Conservation (phyloP, 2,113 vertebrate species). For the Nettapus auritus region DNA sequence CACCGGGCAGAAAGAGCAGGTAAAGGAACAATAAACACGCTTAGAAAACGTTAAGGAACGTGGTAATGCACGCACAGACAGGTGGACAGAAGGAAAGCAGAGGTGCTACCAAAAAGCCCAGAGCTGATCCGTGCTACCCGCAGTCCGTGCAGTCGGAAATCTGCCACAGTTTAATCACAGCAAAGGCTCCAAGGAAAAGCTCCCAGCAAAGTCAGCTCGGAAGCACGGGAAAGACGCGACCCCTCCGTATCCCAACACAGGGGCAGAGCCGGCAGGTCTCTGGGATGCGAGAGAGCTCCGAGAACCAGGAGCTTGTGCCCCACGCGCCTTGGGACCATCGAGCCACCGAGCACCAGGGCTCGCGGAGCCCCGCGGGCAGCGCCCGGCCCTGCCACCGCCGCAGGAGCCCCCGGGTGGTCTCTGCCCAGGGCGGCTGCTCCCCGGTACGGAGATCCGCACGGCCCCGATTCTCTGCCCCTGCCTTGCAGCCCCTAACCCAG, state of each 20-base stretch:
- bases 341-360: rapidly evolving
- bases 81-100: slow-evolving; percentile 19
- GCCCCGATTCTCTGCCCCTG: background rate
- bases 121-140: background rate
- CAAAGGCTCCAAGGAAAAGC: slow-evolving; percentile 44
- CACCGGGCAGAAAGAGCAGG: background rate
- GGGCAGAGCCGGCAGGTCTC: background rate
- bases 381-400: rapidly evolving
- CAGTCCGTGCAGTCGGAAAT: background rate
- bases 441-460: background rate
- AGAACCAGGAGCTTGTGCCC: slow-evolving; percentile 3
- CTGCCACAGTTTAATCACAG: background rate
- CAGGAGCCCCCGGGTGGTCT: background rate
- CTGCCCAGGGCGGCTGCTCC: background rate
- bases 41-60: background rate
- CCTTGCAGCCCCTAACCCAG: background rate
- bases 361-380: rapidly evolving
- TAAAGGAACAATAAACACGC: background rate
- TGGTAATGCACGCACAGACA: background rate
- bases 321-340: rapidly evolving
- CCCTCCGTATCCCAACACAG: slow-evolving; percentile 5
- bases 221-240: background rate
- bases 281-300: background rate
- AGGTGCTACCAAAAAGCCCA: slow-evolving; percentile 2
- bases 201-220: background rate